Conservation (phyloP, 2,797 vertebrate genomes). For the Centropyge bicolor region DNA sequence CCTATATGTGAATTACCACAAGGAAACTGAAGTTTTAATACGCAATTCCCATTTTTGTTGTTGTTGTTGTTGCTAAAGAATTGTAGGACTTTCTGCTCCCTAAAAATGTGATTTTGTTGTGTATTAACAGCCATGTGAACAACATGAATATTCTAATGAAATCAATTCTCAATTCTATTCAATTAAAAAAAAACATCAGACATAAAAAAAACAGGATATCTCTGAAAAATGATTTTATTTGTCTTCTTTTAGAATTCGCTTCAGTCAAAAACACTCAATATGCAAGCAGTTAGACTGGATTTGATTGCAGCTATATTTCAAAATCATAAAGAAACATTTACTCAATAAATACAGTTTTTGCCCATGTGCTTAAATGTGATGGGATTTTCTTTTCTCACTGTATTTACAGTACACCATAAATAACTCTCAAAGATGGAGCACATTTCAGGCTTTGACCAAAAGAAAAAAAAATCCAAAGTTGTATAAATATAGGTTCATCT, state of each 20-base stretch:
- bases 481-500: constrained; percentile 88
- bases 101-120: neutral
- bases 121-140: neutral
- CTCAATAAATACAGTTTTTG: constrained; percentile 98
- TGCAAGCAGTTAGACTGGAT: constrained; percentile 67
- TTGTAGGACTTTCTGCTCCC: neutral
- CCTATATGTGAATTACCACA: neutral
- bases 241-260: constrained; percentile 54
- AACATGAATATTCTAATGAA: neutral
- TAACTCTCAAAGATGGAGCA: constrained; percentile 90
- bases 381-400: constrained; percentile 46
- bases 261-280: constrained; percentile 73
- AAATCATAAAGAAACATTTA: constrained; percentile 89
- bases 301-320: constrained; percentile 91
- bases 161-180: too few species aligned
- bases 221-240: constrained; percentile 73
- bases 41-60: neutral
- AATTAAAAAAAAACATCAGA: neutral
- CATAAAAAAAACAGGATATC: neutral
- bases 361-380: constrained; percentile 89
- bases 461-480: constrained; percentile 78
- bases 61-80: neutral
- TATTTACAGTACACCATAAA: constrained; percentile 95
- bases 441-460: constrained; percentile 89
- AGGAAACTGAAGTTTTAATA: neutral